phyloP scores from a whole-genome alignment of 2,797 vertebrate species.

The Chelidonichthys spinosus region DNA sequence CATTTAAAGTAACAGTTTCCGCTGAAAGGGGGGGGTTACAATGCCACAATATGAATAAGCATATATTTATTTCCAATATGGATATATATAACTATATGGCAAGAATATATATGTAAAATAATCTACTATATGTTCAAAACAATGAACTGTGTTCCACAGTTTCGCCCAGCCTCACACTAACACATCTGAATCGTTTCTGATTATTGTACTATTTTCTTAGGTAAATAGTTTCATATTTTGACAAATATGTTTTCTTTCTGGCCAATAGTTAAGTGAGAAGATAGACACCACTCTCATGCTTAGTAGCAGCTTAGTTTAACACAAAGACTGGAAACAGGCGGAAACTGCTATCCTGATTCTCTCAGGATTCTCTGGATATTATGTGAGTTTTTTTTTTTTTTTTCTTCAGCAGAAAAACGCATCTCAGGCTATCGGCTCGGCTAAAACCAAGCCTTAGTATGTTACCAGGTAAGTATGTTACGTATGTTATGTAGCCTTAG shows the following conservation, averaged over 20 bases:
- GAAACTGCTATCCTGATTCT: too few species aligned
- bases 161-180: too few species aligned
- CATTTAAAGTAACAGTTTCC: too few species aligned
- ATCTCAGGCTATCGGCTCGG: background rate
- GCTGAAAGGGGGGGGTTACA: too few species aligned
- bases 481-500: too few species aligned
- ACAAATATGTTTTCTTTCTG: background rate
- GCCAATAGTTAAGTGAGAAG: background rate
- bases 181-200: too few species aligned
- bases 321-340: too few species aligned
- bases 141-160: background rate
- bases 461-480: background rate
- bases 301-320: too few species aligned
- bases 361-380: too few species aligned
- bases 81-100: background rate
- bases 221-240: background rate
- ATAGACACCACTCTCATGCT: too few species aligned
- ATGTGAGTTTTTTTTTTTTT: too few species aligned
- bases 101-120: constrained; percentile 2
- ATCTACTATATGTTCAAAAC: constrained; percentile 2
- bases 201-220: too few species aligned
- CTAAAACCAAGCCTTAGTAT: background rate
- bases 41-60: background rate
- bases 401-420: background rate
- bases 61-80: background rate